Conservation (phyloP, 2,113 vertebrate species). For the Mus pahari region DNA sequence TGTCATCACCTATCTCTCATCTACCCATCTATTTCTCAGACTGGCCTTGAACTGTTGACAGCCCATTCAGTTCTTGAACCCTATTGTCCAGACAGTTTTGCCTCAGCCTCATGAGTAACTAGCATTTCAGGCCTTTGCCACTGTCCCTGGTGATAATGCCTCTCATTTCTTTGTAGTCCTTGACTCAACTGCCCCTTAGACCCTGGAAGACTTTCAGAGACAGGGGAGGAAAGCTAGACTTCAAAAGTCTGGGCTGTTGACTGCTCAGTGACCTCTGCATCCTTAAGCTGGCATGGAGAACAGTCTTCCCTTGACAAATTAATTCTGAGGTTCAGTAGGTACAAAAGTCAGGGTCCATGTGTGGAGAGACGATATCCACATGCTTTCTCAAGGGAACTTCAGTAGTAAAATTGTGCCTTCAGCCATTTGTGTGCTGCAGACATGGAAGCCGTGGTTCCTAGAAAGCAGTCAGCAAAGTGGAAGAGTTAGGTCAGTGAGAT, state of each 20-base stretch:
- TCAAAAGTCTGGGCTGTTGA: constrained; percentile 34
- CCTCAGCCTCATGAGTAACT: background rate
- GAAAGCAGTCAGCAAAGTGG: background rate
- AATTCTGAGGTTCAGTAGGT: background rate
- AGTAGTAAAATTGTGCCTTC: background rate
- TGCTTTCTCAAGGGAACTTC: accelerated
- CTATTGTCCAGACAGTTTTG: background rate
- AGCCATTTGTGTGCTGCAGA: no score
- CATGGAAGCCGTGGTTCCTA: background rate
- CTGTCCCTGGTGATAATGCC: no score
- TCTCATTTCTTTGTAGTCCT: constrained; percentile 63
- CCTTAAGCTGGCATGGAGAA: background rate
- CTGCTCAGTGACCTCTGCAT: constrained; percentile 54
- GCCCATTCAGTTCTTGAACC: no score
- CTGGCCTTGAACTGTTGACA: background rate
- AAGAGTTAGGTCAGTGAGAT: background rate
- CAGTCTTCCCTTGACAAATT: background rate
- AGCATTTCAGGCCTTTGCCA: background rate
- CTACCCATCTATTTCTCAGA: background rate
- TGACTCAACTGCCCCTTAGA: constrained; percentile 54
- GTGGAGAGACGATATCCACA: accelerated
- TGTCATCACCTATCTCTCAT: background rate
- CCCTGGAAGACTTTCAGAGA: constrained; percentile 67
- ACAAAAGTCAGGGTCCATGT: background rate
- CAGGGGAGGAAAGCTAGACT: background rate